Evolutionary conservation across 2,797 vertebrate genomes (phyloP).

Genomic region (Protosalanx chinensis): DNA sequence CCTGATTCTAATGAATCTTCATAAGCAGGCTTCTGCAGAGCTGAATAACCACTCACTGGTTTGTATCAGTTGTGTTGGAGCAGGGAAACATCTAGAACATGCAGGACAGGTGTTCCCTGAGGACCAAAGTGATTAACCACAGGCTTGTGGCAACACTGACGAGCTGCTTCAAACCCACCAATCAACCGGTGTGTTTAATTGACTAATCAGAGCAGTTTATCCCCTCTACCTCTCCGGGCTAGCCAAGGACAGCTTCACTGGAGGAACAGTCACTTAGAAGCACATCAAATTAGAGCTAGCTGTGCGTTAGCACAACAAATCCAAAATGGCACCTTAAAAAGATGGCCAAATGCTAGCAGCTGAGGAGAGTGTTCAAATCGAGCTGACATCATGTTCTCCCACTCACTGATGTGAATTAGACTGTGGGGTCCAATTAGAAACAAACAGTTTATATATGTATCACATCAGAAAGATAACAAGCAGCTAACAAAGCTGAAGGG

Average conservation of each 20-base stretch:
- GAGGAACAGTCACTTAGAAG: neutral
- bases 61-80: too few relatives aligned
- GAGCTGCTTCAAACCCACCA: neutral
- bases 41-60: too few relatives aligned
- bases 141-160: neutral
- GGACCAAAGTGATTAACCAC: too few relatives aligned
- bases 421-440: neutral
- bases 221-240: neutral
- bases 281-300: slow-evolving; percentile 16
- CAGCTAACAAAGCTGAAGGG: too few relatives aligned
- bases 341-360: neutral
- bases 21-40: too few relatives aligned
- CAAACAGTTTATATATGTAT: too few relatives aligned
- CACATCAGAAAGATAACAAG: too few relatives aligned
- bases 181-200: slow-evolving; percentile 11
- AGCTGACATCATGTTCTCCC: neutral
- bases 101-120: too few relatives aligned
- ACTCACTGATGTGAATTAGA: neutral
- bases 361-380: neutral
- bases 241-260: neutral
- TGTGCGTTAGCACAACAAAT: neutral
- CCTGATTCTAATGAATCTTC: too few relatives aligned
- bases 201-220: neutral
- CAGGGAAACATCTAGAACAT: too few relatives aligned
- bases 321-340: slow-evolving; percentile 14